Base-by-base conservation (phyloP, 2,113 vertebrate species). In the Elephas maximus region DNA sequence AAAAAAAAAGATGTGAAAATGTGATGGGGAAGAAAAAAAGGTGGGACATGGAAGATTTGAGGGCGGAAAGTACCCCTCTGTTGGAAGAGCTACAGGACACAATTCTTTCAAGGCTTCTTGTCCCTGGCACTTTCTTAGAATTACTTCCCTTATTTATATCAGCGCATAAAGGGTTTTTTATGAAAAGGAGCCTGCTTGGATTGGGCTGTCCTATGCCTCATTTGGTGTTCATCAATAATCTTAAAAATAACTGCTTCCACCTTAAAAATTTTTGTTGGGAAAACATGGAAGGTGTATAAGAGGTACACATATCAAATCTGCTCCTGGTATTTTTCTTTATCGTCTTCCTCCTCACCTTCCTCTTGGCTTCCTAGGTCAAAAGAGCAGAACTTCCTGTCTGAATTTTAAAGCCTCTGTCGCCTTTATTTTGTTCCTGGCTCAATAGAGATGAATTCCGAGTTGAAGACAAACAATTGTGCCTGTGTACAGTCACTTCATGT, bases 371-470 rank as follows among this genome's bases (percentile, higher is more conserved):
- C 88, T 82, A 78, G 96, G 98, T 97, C 98, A 98, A 98, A 98
- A 98, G 97, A 97, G 88, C 97, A 97, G 95, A 97, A 97, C 97
- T 98, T 99, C 98, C 98, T 98, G 98, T 97, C 97, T 98, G 98
- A 92, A 95, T 98, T 91, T 91, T 90, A 96, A 98, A 98, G 74
- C 83, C 30, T 78, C 90, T 57, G 95, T 93, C 20, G 84, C 96
- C 97, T 97, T 94, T 96, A 96, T 96, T 98, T 97, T 95, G 77
- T 98, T 98, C 94, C 45, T 93, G 95, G 77, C 88, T 97, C 95
- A 23, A 5, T 91, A 92, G 94, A 95, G 90, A 97, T 37, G 37
- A 82, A 96, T 96, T 97, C 94, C 82, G 48, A 97, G 97, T 97
- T 84, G 88, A 92, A 97, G 96, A 97, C 82, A 97, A 96, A 97